Evolutionary conservation across 2,888 invertebrate genomes (phyloP).

Genomic region (Branchellion lobata): DNA sequence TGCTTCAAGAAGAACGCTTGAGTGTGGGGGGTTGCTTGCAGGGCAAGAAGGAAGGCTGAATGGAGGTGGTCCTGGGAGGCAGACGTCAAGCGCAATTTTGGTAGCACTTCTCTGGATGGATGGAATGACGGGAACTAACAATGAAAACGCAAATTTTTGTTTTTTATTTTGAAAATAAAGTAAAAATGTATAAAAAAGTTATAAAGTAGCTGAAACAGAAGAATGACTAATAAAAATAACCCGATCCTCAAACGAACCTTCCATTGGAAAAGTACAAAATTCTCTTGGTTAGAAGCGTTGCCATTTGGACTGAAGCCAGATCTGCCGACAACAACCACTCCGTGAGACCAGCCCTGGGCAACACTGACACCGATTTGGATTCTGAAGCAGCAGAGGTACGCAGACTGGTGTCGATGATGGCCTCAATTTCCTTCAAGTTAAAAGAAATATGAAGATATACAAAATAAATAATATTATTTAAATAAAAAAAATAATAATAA

Average conservation of each 20-base stretch:
- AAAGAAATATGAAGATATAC: too few relatives aligned
- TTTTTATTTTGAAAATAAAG: slow-evolving; percentile 6
- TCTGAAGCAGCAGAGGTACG: too few relatives aligned
- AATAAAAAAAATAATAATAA: too few relatives aligned
- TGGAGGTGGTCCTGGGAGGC: not conserved
- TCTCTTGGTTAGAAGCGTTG: slow-evolving; percentile 18
- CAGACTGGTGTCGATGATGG: too few relatives aligned
- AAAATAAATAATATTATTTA: too few relatives aligned
- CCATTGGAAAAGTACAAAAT: not conserved
- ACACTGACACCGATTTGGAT: not conserved
- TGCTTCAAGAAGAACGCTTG: too few relatives aligned
- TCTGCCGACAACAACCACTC: not conserved
- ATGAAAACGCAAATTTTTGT: too few relatives aligned
- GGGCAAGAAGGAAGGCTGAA: not conserved
- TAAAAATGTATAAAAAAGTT: not conserved
- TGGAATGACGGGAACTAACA: too few relatives aligned
- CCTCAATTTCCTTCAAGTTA: too few relatives aligned
- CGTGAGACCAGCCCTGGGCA: not conserved
- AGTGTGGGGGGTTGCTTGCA: not conserved
- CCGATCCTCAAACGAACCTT: not conserved
- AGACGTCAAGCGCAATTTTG: not conserved
- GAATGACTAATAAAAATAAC: too few relatives aligned
- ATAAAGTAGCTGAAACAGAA: slow-evolving; percentile 5
- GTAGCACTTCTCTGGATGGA: not conserved
- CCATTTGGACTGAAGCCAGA: not conserved